Base-by-base conservation (phyloP, 2,888 invertebrate genomes). In the Seira musarum region DNA sequence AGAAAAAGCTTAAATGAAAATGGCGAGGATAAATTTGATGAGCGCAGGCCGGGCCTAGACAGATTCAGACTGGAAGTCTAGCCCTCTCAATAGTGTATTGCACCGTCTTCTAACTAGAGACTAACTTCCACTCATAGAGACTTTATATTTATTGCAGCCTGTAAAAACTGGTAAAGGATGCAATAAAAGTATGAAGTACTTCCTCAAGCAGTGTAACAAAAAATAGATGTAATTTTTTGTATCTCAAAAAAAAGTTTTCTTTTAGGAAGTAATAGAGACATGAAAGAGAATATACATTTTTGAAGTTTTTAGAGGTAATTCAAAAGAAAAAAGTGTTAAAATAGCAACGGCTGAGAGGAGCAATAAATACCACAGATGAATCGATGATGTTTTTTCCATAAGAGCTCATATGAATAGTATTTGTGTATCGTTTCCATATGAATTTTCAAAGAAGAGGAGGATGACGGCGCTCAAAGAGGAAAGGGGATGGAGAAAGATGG, bases 161-260 rank as follows among this genome's bases (percentile, higher is more conserved):
- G 53, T 53, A 53, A 53, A 53, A 53, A 53, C 30, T 53, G 25
- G 63, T 78, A 70, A 77, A 71, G 78, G 78, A 78, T 78, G 78
- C 66, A 71, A 78, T 78, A 78, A 78, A 78, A 71, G 78, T 64
- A 70, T 77, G 57, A 77, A 77, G 65, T 77, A 70, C 70, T 77
- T 77, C 77, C 77, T 77, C 22, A 22, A 40, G 17, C 53, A 53
- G 53, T 13, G 53, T 53, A 69, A 69, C 49, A n/a, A 64, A 24
- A 49, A 19, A 68, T 46, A 66, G 19, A 66, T 46, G 68, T 69
- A 25, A 68, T 30, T 30, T 30, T 30, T 30, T 30, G 30, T 30
- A 30, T 30, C 17, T 53, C 13, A 13, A 53, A 53, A 53, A 53
- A 53, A 17, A 53, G 13, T 53, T 53, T 53, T 53, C 15, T 53